Evolutionary conservation across 2,113 vertebrate species (phyloP).

Genomic region (Climacteris rufus): DNA sequence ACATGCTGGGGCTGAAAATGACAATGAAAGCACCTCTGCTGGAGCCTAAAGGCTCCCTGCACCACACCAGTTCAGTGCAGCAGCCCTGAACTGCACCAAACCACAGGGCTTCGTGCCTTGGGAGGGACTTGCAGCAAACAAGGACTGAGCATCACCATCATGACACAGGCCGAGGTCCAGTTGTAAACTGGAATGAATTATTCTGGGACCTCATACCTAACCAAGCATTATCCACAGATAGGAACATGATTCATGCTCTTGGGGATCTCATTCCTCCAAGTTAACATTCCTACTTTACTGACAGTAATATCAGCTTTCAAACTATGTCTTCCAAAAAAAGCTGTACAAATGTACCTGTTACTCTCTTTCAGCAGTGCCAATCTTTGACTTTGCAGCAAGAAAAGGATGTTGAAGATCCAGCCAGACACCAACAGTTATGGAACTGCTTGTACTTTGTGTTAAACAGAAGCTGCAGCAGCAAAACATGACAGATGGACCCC

Average conservation of each 20-base stretch:
- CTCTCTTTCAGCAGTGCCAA: not conserved
- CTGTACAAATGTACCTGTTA: not conserved
- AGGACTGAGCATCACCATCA: not conserved
- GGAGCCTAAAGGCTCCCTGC: not conserved
- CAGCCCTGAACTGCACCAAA: not conserved
- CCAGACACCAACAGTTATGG: not conserved
- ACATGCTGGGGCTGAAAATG: not conserved
- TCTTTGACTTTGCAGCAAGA: not conserved
- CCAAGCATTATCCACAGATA: not conserved
- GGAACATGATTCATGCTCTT: not conserved
- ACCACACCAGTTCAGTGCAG: not conserved
- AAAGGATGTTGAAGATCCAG: not conserved
- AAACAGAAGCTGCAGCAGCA: not conserved
- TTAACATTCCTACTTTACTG: not conserved
- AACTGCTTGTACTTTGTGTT: not conserved
- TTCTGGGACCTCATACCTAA: not conserved
- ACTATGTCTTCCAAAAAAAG: not conserved
- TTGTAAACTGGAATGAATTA: not conserved
- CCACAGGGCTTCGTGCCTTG: not conserved
- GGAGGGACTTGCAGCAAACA: not conserved
- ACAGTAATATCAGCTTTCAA: not conserved
- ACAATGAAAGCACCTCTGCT: rapidly evolving
- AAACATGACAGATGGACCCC: not conserved
- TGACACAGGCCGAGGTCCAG: not conserved
- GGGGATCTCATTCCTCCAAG: not conserved